Evolutionary conservation across 2,797 vertebrate genomes (phyloP).

Genomic region (Sebastiscus tertius): DNA sequence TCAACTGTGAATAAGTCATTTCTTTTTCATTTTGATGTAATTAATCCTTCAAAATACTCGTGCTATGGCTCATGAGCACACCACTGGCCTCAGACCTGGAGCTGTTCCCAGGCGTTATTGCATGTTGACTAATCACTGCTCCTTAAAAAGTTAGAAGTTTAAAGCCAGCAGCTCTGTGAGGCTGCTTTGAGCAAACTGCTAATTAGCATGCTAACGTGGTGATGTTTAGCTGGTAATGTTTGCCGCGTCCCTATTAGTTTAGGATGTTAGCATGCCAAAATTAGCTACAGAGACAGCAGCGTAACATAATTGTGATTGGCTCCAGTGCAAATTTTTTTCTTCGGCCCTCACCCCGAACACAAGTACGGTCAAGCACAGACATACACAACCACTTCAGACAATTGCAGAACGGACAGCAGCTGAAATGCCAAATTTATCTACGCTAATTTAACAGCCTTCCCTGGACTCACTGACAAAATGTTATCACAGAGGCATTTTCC

Average conservation of each 20-base stretch:
- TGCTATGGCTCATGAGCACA: slow-evolving; percentile 2
- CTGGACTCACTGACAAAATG: no score
- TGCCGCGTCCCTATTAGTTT: not conserved
- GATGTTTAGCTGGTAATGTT: not conserved
- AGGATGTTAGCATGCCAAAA: not conserved
- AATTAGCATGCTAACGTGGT: not conserved
- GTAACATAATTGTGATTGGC: not conserved
- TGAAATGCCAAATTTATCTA: no score
- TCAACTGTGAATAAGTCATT: not conserved
- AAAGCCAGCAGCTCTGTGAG: not conserved
- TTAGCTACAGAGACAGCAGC: not conserved
- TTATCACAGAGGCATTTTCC: not conserved
- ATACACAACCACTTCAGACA: no score
- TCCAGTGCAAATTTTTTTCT: no score
- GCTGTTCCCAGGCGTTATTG: not conserved
- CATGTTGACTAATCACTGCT: not conserved
- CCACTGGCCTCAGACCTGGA: not conserved
- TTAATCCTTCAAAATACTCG: not conserved
- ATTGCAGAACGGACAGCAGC: no score
- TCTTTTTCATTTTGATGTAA: not conserved
- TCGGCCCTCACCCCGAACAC: no score
- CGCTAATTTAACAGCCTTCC: no score
- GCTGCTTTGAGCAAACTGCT: slow-evolving; percentile 1
- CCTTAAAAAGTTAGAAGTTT: not conserved
- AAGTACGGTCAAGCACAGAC: no score